Conservation (phyloP, 1,140 invertebrate genomes). For the Eupristina koningsbergeri region DNA sequence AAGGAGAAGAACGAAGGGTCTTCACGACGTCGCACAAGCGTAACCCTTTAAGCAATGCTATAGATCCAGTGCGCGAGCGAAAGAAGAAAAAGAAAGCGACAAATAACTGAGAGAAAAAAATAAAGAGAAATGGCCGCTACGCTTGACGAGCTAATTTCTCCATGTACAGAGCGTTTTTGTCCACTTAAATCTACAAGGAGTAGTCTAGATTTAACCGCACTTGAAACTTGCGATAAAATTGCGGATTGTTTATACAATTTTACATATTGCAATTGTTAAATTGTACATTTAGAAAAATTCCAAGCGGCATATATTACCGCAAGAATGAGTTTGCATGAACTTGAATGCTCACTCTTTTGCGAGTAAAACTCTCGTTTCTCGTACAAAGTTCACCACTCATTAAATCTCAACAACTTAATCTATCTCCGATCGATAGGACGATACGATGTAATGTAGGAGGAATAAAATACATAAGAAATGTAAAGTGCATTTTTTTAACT, state of each 20-base stretch:
- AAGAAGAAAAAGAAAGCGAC: not conserved
- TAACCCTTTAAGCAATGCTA: conserved; percentile 46
- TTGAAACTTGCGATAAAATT: not conserved
- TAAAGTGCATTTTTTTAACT: not conserved
- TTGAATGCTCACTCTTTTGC: not conserved
- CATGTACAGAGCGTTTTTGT: conserved; percentile 10
- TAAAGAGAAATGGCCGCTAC: conserved; percentile 1
- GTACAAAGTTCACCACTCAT: not conserved
- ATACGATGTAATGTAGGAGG: not conserved
- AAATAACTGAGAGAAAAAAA: not conserved
- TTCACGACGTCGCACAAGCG: conserved; percentile 37
- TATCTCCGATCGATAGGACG: not conserved
- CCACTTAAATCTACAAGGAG: conserved; percentile 45
- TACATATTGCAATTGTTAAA: conserved; percentile 23
- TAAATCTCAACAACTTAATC: not conserved
- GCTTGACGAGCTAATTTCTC: conserved; percentile 25
- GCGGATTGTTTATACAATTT: not conserved
- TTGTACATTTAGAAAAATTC: conserved; percentile 7
- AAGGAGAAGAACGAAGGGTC: conserved; percentile 23
- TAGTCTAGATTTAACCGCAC: not conserved
- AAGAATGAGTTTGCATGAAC: not conserved
- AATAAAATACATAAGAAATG: not conserved
- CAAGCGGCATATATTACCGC: not conserved
- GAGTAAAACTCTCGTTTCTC: not conserved
- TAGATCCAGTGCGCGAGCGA: not conserved